A percentile compares a stretch with the other conserved stretches of the same genome.
phyloP scores from a whole-genome alignment of 1,140 invertebrate species.

The Neodiprion virginianus region DNA sequence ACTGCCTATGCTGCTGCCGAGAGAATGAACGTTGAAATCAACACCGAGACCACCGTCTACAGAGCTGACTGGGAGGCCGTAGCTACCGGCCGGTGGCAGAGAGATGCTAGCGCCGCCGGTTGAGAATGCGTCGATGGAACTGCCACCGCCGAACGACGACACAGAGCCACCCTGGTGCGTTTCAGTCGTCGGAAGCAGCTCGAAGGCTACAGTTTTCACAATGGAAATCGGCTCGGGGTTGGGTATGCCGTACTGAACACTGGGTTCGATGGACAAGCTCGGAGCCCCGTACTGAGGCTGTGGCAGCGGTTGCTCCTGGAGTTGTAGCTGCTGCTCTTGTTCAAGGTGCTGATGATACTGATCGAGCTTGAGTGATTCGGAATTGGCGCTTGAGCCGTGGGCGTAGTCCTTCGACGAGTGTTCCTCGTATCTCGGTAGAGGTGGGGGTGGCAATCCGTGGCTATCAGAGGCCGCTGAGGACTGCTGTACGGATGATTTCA shows the following conservation, averaged over 20 bases:
- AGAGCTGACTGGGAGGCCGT: conserved; percentile 13
- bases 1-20: conserved; percentile 30
- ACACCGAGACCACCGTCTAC: not conserved
- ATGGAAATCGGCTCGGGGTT: conserved; percentile 49
- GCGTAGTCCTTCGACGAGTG: not conserved
- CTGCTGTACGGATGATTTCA: conserved; percentile 49
- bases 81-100: conserved; percentile 14
- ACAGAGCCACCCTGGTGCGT: conserved; percentile 20
- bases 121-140: conserved; percentile 17
- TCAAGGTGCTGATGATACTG: conserved; percentile 34
- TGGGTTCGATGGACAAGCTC: not conserved
- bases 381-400: not conserved
- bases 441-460: conserved; percentile 58
- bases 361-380: conserved; percentile 27
- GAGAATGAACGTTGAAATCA: conserved; percentile 32
- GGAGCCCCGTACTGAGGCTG: conserved; percentile 28
- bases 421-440: conserved; percentile 50
- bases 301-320: conserved; percentile 24
- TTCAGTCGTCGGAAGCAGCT: conserved; percentile 50
- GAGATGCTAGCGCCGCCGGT: conserved; percentile 11
- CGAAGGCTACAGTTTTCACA: conserved; percentile 59
- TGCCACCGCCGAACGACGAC: conserved; percentile 23
- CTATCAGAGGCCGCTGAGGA: conserved; percentile 39
- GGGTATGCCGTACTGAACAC: conserved; percentile 19
- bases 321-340: not conserved